Evolutionary conservation across 1,140 invertebrate species (phyloP).

Genomic region (Calephelis virginiensis): DNA sequence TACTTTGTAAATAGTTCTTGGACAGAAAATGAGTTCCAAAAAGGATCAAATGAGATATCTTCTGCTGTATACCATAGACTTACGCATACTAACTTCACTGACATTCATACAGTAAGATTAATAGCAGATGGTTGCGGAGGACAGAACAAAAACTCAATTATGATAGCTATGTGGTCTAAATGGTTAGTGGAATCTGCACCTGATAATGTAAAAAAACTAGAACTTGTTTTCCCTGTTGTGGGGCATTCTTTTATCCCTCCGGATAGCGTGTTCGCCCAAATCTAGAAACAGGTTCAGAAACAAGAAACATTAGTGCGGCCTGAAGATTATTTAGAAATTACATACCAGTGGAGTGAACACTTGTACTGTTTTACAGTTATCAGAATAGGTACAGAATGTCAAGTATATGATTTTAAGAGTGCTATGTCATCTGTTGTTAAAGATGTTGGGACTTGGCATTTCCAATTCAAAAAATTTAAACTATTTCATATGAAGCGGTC

Average conservation of each 20-base stretch:
- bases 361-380: too few relatives aligned
- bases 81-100: background rate
- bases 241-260: background rate
- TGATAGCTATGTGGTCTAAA: background rate
- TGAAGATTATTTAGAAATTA: slow-evolving; percentile 1
- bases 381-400: background rate
- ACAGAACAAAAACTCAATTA: background rate
- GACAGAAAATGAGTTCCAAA: background rate
- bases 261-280: background rate
- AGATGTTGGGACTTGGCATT: background rate
- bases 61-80: background rate
- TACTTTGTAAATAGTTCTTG: too few relatives aligned
- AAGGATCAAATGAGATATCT: background rate
- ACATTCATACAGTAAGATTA: background rate
- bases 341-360: background rate
- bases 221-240: slow-evolving; percentile 1
- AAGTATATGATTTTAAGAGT: too few relatives aligned
- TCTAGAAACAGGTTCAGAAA: background rate
- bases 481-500: background rate
- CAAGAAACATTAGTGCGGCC: background rate
- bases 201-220: background rate
- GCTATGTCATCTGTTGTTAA: background rate
- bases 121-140: too few relatives aligned
- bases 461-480: background rate
- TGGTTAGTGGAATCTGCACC: background rate